phyloP scores from a whole-genome alignment of 2,888 invertebrate species.

The Eubasilissa splendida region DNA sequence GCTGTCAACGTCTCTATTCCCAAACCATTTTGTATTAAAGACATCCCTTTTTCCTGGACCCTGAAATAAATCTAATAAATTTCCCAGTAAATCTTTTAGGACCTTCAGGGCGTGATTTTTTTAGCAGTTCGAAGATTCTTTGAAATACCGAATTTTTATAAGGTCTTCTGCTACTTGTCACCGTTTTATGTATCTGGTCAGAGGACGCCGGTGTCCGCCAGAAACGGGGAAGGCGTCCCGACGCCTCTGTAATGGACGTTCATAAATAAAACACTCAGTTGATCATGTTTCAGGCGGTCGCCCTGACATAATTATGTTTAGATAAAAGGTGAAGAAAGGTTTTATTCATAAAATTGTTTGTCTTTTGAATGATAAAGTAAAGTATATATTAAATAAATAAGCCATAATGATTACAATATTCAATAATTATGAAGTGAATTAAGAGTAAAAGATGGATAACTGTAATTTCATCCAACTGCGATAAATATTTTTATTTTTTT shows the following conservation, averaged over 20 bases:
- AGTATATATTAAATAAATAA: too few relatives aligned
- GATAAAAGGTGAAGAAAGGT: too few relatives aligned
- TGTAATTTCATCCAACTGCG: too few relatives aligned
- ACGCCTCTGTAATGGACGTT: constrained; percentile 16
- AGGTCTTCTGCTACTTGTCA: not conserved
- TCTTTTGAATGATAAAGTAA: too few relatives aligned
- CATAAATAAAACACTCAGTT: constrained; percentile 11
- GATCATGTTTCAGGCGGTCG: constrained; percentile 8
- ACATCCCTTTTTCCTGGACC: not conserved
- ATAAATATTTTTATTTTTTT: too few relatives aligned
- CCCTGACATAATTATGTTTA: not conserved
- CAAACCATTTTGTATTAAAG: not conserved
- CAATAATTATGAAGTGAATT: too few relatives aligned
- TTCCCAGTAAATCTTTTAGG: constrained; percentile 3
- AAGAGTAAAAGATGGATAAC: too few relatives aligned
- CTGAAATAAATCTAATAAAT: constrained; percentile 3
- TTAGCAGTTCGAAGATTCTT: not conserved
- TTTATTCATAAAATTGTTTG: too few relatives aligned
- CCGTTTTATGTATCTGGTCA: constrained; percentile 14
- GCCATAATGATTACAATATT: too few relatives aligned
- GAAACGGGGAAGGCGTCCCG: not conserved
- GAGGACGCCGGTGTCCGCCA: not conserved
- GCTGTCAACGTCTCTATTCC: too few relatives aligned
- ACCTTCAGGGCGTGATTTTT: constrained; percentile 13
- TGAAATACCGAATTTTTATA: not conserved